Conservation (phyloP, 2,888 invertebrate species). For the Tenthredo amoena region DNA sequence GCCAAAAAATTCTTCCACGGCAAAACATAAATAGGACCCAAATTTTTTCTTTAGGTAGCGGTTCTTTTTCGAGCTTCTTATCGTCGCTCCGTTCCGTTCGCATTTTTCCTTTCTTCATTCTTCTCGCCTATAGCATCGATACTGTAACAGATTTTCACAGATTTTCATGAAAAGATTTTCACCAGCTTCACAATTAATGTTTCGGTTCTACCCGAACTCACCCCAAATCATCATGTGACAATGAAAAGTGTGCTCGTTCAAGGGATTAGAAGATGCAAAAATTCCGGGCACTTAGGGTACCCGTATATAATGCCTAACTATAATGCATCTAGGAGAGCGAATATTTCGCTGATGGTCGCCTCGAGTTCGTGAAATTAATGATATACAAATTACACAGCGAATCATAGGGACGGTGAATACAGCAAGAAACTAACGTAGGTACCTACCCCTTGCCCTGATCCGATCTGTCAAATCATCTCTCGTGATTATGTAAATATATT, state of each 20-base stretch:
- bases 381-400: conserved; percentile 67
- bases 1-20: neutral
- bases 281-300: neutral
- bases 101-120: neutral
- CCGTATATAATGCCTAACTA: neutral
- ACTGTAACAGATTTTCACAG: neutral
- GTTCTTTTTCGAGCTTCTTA: neutral
- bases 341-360: neutral
- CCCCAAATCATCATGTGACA: neutral
- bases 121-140: neutral
- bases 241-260: neutral
- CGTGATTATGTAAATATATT: conserved; percentile 37
- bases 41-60: neutral
- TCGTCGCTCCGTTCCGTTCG: neutral
- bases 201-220: neutral
- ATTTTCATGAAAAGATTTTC: neutral
- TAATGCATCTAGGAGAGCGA: neutral
- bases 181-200: neutral
- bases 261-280: neutral
- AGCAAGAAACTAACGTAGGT: too few species aligned
- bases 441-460: neutral
- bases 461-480: conserved; percentile 45
- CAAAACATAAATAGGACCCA: neutral
- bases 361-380: conserved; percentile 63
- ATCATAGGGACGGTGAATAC: conserved; percentile 54